These are phyloP conservation scores for Lycodopsis pacificus DNA, from an alignment of 2,797 vertebrate species.

Conservation along the genomic window DNA sequence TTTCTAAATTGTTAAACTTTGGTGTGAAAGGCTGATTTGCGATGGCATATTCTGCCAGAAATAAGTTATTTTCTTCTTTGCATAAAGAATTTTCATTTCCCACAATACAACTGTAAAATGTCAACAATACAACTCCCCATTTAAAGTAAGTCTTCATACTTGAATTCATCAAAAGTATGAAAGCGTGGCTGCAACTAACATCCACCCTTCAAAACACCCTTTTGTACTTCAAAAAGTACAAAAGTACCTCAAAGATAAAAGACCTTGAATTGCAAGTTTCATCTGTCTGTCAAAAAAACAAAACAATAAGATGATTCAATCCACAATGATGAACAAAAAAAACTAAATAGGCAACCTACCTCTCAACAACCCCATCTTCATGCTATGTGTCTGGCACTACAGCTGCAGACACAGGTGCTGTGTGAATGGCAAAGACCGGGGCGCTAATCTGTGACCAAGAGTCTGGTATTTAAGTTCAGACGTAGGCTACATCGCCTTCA, in stretches of 20 bases:
- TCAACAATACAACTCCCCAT: background rate
- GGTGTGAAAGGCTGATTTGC: background rate
- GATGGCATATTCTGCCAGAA: background rate
- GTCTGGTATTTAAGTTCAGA: slow-evolving; percentile 51
- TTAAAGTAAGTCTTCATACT: background rate
- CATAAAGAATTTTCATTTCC: background rate
- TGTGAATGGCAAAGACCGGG: slow-evolving; percentile 33
- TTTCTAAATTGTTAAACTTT: background rate
- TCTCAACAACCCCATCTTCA: background rate
- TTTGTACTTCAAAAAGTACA: background rate
- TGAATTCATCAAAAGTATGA: background rate
- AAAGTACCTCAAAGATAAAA: background rate
- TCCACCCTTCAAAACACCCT: too few relatives aligned
- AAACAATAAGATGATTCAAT: background rate
- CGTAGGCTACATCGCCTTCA: slow-evolving; percentile 5
- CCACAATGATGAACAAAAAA: background rate
- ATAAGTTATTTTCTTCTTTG: background rate
- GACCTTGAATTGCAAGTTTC: background rate
- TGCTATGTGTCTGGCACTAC: slow-evolving; percentile 10
- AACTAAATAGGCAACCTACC: background rate
- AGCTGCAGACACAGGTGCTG: slow-evolving; percentile 51
- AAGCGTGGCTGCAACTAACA: background rate
- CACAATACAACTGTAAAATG: too few relatives aligned
- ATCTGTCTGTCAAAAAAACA: background rate
- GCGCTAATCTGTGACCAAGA: slow-evolving; percentile 61